phyloP scores from a whole-genome alignment of 2,888 invertebrate genomes.

The Epinotia ramella region DNA sequence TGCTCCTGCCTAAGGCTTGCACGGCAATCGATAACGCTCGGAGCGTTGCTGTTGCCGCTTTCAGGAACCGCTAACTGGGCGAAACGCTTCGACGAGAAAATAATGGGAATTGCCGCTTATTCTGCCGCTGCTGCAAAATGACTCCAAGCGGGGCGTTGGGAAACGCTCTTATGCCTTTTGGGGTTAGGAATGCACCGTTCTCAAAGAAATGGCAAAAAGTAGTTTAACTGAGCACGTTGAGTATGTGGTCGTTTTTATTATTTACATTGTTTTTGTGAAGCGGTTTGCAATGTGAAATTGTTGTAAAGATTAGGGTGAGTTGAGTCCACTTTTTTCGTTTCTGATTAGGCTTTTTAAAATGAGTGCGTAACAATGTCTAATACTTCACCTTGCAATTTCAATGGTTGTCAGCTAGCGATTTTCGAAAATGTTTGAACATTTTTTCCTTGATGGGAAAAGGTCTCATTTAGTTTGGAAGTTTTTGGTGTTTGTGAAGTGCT shows the following conservation, averaged over 20 bases:
- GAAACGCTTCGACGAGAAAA: conserved; percentile 28
- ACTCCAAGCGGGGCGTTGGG: background rate
- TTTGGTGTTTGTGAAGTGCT: too few species aligned
- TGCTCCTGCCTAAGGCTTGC: background rate
- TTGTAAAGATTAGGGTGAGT: too few species aligned
- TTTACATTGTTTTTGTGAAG: background rate
- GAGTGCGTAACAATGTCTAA: too few species aligned
- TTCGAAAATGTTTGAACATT: too few species aligned
- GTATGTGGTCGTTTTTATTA: conserved; percentile 11
- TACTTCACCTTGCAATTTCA: too few species aligned
- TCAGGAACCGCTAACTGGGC: conserved; percentile 32
- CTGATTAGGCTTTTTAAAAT: too few species aligned
- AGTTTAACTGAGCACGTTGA: conserved; percentile 16
- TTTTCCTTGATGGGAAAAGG: too few species aligned
- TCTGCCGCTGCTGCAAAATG: background rate
- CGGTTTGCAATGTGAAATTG: too few species aligned
- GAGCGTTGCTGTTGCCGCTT: conserved; percentile 22
- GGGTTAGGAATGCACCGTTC: background rate
- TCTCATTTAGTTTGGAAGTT: too few species aligned
- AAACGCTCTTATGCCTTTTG: background rate
- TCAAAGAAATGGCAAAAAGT: conserved; percentile 14
- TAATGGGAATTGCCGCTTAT: conserved; percentile 32
- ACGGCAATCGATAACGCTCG: conserved; percentile 23
- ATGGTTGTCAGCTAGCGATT: too few species aligned
- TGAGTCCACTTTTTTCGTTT: too few species aligned